Conservation (phyloP, 2,113 vertebrate species). For the Trogon surrucura region DNA sequence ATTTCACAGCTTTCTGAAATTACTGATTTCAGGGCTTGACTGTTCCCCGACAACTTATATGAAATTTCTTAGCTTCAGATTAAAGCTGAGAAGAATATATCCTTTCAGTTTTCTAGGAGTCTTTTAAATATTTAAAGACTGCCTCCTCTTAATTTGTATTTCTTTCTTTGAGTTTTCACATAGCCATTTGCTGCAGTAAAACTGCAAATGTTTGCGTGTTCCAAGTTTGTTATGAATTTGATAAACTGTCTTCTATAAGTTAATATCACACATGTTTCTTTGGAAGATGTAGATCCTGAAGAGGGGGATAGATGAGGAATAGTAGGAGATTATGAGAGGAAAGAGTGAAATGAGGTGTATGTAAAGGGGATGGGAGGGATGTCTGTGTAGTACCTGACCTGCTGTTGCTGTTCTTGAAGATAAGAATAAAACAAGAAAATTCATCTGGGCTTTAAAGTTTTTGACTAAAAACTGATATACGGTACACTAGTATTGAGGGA, state of each 20-base stretch:
- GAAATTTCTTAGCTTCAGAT: neutral
- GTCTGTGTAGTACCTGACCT: neutral
- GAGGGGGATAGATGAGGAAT: neutral
- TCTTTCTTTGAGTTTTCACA: neutral
- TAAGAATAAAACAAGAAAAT: constrained; percentile 30
- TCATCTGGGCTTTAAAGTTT: neutral
- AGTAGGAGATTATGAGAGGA: neutral
- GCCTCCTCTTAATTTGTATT: neutral
- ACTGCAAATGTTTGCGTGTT: neutral
- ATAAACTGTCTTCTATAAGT: neutral
- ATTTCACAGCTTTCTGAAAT: neutral
- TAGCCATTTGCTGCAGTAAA: neutral
- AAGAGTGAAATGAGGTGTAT: neutral
- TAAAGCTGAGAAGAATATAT: neutral
- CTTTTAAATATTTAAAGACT: neutral
- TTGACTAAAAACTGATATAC: neutral
- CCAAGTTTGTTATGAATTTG: neutral
- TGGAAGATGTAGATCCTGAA: neutral
- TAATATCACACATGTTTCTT: neutral
- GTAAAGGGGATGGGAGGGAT: neutral
- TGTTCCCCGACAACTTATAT: neutral
- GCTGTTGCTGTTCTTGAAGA: constrained; percentile 8
- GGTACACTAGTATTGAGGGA: constrained; percentile 13
- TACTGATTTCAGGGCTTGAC: neutral
- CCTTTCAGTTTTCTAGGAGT: neutral